Conservation (phyloP, 2,113 vertebrate species). For the Pangasianodon gigas region DNA sequence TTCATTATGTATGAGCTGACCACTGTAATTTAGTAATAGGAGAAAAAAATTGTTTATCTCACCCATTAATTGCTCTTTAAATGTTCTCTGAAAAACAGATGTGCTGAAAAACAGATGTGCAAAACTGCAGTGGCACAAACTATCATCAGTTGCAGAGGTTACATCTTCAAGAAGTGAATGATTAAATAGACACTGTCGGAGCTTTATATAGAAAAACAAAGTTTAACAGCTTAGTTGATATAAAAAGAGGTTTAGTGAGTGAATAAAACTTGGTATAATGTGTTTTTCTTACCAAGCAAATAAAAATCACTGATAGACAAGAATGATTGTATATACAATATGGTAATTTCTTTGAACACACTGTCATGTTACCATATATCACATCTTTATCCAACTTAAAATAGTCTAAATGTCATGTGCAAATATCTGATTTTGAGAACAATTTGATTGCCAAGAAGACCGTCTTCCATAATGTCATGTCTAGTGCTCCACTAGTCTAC, state of each 20-base stretch:
- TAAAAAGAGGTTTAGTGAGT: conserved; percentile 8
- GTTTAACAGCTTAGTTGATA: conserved; percentile 16
- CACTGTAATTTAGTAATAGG: conserved; percentile 12
- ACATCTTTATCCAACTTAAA: conserved; percentile 14
- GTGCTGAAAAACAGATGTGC: conserved; percentile 39
- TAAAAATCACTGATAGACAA: conserved; percentile 32
- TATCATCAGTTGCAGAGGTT: conserved; percentile 23
- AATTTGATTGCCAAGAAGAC: conserved; percentile 7
- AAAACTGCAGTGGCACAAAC: not conserved
- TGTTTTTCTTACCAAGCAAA: not conserved
- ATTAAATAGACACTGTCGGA: conserved; percentile 31
- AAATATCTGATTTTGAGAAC: not conserved
- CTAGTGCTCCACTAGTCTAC: not conserved
- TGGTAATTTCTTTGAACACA: conserved; percentile 43
- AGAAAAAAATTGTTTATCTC: not conserved
- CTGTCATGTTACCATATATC: conserved; percentile 22
- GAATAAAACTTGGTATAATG: conserved; percentile 26
- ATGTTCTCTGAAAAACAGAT: conserved; percentile 29
- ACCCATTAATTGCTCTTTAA: conserved; percentile 30
- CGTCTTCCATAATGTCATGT: not conserved
- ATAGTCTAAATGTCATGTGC: conserved; percentile 10
- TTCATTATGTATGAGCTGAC: conserved; percentile 18
- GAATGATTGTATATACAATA: conserved; percentile 38
- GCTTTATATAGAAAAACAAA: conserved; percentile 10
- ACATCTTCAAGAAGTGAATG: conserved; percentile 28